These are phyloP conservation scores for Hydraecia micacea DNA, from an alignment of 2,888 invertebrate genomes.

Conservation along the genomic window DNA sequence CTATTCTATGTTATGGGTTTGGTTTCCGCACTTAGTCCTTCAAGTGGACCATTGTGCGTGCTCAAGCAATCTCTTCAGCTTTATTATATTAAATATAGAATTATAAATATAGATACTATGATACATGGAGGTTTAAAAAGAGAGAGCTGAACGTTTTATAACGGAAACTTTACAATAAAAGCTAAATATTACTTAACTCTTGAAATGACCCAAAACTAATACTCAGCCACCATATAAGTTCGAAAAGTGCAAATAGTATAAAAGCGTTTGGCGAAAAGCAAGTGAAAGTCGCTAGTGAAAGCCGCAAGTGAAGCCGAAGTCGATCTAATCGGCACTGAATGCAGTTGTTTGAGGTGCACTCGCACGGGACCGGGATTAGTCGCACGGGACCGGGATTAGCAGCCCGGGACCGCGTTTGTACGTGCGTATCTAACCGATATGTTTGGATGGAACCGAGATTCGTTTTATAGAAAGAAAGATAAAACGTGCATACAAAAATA, in stretches of 20 bases:
- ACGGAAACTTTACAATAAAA: neutral
- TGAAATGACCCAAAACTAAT: neutral
- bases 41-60: too few relatives aligned
- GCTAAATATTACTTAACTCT: neutral
- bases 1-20: too few relatives aligned
- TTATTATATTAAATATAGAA: too few relatives aligned
- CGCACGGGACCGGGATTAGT: conserved; percentile 59
- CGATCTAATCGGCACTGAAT: conserved; percentile 43
- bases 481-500: neutral
- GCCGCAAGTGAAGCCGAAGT: conserved; percentile 10
- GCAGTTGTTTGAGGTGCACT: conserved; percentile 71
- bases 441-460: too few relatives aligned
- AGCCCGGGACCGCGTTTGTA: conserved; percentile 27
- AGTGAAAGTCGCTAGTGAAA: neutral
- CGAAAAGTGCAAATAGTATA: neutral
- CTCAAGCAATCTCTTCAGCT: too few relatives aligned
- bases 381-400: conserved; percentile 53
- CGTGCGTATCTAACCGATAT: neutral
- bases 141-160: neutral
- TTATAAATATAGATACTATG: neutral
- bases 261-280: neutral
- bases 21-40: too few relatives aligned
- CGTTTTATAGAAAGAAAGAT: neutral
- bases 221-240: neutral
- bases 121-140: neutral